Percentiles rank a stretch among this genome's conserved stretches.
Conservation (phyloP, 2,113 vertebrate species). For the Onychostruthus taczanowskii region DNA sequence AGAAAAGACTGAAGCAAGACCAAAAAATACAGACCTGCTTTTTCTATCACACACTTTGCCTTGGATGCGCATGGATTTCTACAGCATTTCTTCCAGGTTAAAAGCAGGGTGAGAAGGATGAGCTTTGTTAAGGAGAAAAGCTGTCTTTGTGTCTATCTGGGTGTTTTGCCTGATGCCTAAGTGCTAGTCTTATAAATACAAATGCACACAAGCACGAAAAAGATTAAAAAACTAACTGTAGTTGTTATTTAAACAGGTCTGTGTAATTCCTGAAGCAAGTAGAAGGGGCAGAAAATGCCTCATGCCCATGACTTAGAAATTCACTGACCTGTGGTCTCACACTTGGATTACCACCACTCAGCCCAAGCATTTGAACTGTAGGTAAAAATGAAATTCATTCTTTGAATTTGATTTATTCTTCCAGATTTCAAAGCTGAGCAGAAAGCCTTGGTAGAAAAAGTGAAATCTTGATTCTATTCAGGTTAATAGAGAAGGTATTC, state of each 20-base stretch:
- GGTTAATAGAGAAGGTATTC: neutral
- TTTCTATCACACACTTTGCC: neutral
- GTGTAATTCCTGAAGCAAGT: neutral
- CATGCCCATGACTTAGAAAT: accelerated
- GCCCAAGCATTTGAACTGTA: neutral
- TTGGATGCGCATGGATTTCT: neutral
- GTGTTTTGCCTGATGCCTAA: neutral
- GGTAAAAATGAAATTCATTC: neutral
- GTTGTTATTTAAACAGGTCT: neutral
- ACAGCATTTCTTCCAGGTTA: neutral
- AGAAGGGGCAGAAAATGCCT: neutral
- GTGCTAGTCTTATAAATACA: neutral
- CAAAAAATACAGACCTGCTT: neutral
- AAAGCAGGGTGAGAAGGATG: neutral
- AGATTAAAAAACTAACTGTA: neutral
- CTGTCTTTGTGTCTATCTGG: neutral
- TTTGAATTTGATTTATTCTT: neutral
- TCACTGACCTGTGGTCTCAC: neutral
- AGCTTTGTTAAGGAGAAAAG: neutral
- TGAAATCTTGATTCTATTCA: neutral
- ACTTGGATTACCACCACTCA: neutral
- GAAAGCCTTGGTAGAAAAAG: neutral
- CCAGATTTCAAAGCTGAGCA: neutral
- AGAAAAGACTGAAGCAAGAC: neutral
- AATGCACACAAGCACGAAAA: neutral